Evolutionary conservation across 2,113 vertebrate genomes (phyloP).

Genomic region (Saccopteryx bilineata): DNA sequence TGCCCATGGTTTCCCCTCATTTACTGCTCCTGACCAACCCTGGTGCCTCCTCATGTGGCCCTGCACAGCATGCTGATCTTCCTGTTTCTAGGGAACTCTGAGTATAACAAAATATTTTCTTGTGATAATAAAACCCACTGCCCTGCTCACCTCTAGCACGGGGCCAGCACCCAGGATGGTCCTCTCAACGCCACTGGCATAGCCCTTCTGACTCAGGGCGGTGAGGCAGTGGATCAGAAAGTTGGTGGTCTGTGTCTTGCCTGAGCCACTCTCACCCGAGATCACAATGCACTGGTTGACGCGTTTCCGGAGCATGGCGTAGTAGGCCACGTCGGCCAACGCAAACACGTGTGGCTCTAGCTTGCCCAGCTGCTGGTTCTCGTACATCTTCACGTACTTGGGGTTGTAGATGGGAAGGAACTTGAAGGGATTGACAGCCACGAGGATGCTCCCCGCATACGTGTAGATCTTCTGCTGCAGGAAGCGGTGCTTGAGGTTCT

Average conservation of each 20-base stretch:
- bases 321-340: constrained; percentile 94
- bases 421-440: constrained; percentile 97
- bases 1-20: background rate
- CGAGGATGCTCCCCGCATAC: constrained; percentile 93
- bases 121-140: fast-evolving
- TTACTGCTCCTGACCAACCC: fast-evolving
- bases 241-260: constrained; percentile 97
- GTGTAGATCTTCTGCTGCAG: constrained; percentile 95
- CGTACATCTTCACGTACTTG: constrained; percentile 96
- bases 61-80: fast-evolving
- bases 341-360: constrained; percentile 97
- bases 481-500: constrained; percentile 92
- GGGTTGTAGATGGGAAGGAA: constrained; percentile 98
- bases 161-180: constrained; percentile 96
- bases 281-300: constrained; percentile 96
- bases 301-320: constrained; percentile 93
- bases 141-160: constrained; percentile 93
- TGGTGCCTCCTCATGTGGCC: background rate
- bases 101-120: background rate
- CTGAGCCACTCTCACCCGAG: constrained; percentile 96
- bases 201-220: constrained; percentile 95
- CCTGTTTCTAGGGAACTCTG: background rate
- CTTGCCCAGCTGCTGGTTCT: constrained; percentile 95
- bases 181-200: constrained; percentile 93
- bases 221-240: constrained; percentile 98